Evolutionary conservation across 2,113 vertebrate genomes (phyloP), one percentile per base, ranked within the genome.

Genomic region (Gymnorhina tibicen): DNA sequence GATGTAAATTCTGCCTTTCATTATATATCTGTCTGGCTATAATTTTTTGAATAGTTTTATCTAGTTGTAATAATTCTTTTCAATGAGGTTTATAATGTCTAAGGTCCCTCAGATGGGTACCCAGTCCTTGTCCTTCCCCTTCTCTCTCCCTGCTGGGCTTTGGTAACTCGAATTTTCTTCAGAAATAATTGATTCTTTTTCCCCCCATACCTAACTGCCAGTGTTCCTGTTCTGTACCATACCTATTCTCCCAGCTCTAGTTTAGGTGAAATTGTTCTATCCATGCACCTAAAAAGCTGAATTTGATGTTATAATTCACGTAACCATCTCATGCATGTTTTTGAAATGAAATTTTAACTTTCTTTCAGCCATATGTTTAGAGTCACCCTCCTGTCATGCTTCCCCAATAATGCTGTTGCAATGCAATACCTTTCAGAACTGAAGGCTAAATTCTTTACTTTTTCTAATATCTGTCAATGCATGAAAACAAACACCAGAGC

Each of bases 231-330:
- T 86, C 6, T 66, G 5, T 32, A 47, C 21, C 14, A n/a, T 42
- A 63, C 2, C 7, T 62, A 6, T 27, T 86, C 27, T 75, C 26
- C 37, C 22, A 87, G 18, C 4, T 72, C 15, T 41, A 39, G 9
- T 74, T 85, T 16, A 68, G n/a, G 9, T 33, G 26, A 81, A 68
- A 62, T 66, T 77, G 14, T 59, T 70, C 3, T 62, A 21, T 66
- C 4, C 6, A 21, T 64, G 26, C 24, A 42, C 20, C 23, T 59
- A 33, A 78, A 87, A 60, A 3, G 24, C 2, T 50, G 1, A 9
- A n/a, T 73, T 60, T 85, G 49, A 62, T 0, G 8, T 42, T 64
- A 67, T 28, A 0, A 0, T 56, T 59, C 12, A n/a, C 7, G 3
- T 39, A 78, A 69, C 50, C 27, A 9, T 47, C 37, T 59, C 22